Base-by-base conservation (phyloP, 1,140 invertebrate species). In the Choristoneura fumiferana region DNA sequence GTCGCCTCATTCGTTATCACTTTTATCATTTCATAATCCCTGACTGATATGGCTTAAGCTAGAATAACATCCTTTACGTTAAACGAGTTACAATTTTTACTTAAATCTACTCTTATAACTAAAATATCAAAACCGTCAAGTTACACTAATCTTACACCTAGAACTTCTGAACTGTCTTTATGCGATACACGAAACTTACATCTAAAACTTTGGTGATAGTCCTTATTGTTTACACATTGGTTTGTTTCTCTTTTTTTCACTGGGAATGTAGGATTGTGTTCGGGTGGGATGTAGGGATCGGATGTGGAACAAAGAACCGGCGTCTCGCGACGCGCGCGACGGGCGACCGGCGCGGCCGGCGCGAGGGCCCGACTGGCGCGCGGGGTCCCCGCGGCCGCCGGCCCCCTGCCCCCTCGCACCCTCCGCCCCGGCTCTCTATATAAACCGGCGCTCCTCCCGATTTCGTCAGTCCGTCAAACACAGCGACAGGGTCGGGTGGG, bases 401-500 rank as follows among this genome's bases (percentile, higher is more conserved):
- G 76, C 78, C 71, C 69, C 67, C 66, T 45, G 73, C 59, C 76
- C 74, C 81, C n/a, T 58, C 76, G 68, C 75, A 62, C 71, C 76
- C 77, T 76, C 80, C 54, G 53, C 69, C 72, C 54, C 74, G 69
- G 66, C 65, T 45, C 65, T 82, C 80, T 86, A 86, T 84, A 86
- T 71, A 87, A 78, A 63, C 49, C 70, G 61, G 58, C 36, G 58
- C 59, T 34, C 63, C 65, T 69, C 62, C 70, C 69, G 59, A 61
- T 72, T 66, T 73, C 80, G 78, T 64, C 83, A 88, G 81, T 88
- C 83, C 78, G 82, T 86, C 77, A 86, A 73, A 79, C 57, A 87
- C 62, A 84, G 74, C 83, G 81, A 84, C 71, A 78, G 79, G 79
- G 80, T 84, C 74, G 81, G 83, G 81, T 83, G 79, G 81, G 81